phyloP scores from a whole-genome alignment of 2,797 vertebrate species.

The Thripadectes ignobilis region DNA sequence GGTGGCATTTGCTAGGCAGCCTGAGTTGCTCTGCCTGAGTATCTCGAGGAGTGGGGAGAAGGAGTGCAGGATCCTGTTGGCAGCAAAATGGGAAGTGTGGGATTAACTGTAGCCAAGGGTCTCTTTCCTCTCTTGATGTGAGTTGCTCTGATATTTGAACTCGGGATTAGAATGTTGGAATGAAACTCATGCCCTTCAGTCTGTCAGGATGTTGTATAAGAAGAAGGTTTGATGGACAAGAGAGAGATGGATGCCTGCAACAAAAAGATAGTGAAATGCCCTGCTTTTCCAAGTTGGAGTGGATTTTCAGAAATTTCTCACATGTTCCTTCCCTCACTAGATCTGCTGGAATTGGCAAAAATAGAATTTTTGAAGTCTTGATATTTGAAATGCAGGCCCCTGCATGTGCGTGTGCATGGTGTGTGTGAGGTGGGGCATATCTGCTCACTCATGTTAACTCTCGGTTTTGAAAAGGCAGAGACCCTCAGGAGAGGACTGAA shows the following conservation, averaged over 20 bases:
- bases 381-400: neutral
- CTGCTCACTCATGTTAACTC: neutral
- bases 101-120: neutral
- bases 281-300: neutral
- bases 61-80: neutral
- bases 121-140: neutral
- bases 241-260: neutral
- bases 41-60: neutral
- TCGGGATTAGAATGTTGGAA: neutral
- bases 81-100: neutral
- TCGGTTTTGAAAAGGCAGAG: neutral
- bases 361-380: neutral
- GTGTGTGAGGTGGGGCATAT: neutral
- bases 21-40: neutral
- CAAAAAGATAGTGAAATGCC: neutral
- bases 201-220: neutral
- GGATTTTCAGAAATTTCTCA: neutral
- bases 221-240: neutral
- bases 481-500: neutral
- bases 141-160: neutral
- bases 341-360: neutral
- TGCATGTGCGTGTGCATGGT: neutral
- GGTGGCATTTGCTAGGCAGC: fast-evolving
- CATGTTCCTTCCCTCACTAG: neutral
- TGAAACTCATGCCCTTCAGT: neutral